phyloP scores from a whole-genome alignment of 1,140 invertebrate genomes.

The Ostrea denselamellosa region DNA sequence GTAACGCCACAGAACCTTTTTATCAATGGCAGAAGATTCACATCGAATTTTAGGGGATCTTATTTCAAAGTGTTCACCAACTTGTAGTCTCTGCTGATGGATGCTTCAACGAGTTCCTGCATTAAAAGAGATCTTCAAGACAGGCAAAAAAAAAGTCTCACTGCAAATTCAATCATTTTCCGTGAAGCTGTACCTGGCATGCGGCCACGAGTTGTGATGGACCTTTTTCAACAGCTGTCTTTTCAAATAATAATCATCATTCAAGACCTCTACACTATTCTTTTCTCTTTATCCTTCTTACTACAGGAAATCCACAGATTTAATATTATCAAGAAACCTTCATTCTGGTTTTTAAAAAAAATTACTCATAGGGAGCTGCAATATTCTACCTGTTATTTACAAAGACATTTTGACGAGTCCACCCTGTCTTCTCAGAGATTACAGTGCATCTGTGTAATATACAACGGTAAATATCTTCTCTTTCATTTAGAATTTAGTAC shows the following conservation, averaged over 20 bases:
- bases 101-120: slow-evolving; percentile 34
- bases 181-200: background rate
- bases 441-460: background rate
- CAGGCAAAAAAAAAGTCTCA: slow-evolving; percentile 26
- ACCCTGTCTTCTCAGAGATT: background rate
- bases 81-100: background rate
- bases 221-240: slow-evolving; percentile 37
- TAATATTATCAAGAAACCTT: too few relatives aligned
- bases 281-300: background rate
- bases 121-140: slow-evolving; percentile 36
- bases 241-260: slow-evolving; percentile 31
- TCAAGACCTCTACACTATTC: background rate
- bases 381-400: background rate
- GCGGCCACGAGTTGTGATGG: background rate
- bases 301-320: background rate
- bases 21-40: slow-evolving; percentile 35
- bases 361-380: background rate
- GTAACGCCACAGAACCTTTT: background rate
- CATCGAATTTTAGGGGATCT: slow-evolving; percentile 26
- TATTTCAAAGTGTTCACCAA: slow-evolving; percentile 36
- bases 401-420: background rate
- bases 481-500: background rate
- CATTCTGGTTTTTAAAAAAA: background rate
- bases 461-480: background rate
- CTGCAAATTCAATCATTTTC: slow-evolving; percentile 29